Percentiles rank a stretch among this genome's conserved stretches.
phyloP scores from a whole-genome alignment of 2,888 invertebrate species.

The Temnothorax rugatulus region DNA sequence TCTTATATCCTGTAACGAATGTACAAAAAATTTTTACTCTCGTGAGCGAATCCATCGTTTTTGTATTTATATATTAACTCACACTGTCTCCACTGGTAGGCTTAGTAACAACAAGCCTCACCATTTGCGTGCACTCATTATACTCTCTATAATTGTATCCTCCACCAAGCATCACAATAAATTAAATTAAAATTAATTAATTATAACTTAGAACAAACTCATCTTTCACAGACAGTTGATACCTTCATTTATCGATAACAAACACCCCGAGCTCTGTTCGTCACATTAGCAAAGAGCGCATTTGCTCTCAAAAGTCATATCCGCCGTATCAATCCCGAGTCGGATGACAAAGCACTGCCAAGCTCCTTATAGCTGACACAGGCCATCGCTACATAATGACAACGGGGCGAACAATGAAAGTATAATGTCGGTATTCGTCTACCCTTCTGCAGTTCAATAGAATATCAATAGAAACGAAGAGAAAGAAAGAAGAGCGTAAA shows the following conservation, averaged over 20 bases:
- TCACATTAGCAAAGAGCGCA: conserved; percentile 4
- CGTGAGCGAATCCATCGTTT: too few relatives aligned
- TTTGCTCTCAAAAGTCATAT: not conserved
- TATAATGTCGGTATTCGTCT: conserved; percentile 20
- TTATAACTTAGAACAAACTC: not conserved
- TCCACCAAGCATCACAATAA: too few relatives aligned
- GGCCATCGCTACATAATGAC: not conserved
- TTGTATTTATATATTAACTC: too few relatives aligned
- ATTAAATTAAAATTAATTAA: too few relatives aligned
- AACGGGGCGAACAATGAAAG: conserved; percentile 21
- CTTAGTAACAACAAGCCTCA: too few relatives aligned
- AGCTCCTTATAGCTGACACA: not conserved
- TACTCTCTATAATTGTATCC: too few relatives aligned
- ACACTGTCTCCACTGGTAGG: too few relatives aligned
- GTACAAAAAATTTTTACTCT: too few relatives aligned
- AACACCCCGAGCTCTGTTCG: conserved; percentile 1
- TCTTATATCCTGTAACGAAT: too few relatives aligned
- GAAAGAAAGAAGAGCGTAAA: not conserved
- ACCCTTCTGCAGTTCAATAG: conserved; percentile 5
- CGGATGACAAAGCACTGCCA: conserved; percentile 16
- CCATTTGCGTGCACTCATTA: too few relatives aligned
- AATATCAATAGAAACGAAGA: not conserved
- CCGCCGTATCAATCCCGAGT: not conserved
- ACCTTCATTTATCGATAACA: conserved; percentile 13
- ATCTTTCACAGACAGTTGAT: not conserved